Conservation (phyloP, 2,797 vertebrate genomes). For the Lepus townsendii region DNA sequence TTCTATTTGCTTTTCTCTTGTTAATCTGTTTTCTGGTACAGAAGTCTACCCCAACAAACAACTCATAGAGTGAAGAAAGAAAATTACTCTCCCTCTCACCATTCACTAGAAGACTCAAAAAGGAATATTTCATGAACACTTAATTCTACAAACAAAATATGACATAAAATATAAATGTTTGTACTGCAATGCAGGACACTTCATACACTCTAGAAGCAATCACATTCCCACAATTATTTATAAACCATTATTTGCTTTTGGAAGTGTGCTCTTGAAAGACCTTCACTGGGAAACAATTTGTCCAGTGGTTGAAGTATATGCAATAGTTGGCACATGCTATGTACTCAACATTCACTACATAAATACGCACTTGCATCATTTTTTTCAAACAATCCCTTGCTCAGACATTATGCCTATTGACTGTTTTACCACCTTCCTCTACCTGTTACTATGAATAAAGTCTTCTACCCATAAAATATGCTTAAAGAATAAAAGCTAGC, state of each 20-base stretch:
- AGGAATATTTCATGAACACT: neutral
- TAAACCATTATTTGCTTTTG: neutral
- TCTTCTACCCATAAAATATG: neutral
- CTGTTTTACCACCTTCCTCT: neutral
- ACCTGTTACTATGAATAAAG: neutral
- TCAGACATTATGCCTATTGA: neutral
- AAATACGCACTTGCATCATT: neutral
- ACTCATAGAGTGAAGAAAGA: neutral
- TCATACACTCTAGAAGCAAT: neutral
- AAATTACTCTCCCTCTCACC: neutral
- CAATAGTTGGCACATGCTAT: neutral
- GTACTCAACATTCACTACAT: neutral
- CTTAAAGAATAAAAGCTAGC: neutral
- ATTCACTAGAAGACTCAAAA: neutral
- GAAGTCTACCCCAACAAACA: neutral
- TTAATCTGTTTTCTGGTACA: neutral
- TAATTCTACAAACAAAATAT: neutral
- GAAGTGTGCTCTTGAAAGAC: slow-evolving; percentile 13
- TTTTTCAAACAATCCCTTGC: neutral
- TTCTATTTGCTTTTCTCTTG: neutral
- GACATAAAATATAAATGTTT: neutral
- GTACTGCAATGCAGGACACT: neutral
- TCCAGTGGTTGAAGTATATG: neutral
- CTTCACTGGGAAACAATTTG: neutral
- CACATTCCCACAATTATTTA: neutral